phyloP scores from a whole-genome alignment of 2,888 invertebrate species.

The Aleiodes testaceus region DNA sequence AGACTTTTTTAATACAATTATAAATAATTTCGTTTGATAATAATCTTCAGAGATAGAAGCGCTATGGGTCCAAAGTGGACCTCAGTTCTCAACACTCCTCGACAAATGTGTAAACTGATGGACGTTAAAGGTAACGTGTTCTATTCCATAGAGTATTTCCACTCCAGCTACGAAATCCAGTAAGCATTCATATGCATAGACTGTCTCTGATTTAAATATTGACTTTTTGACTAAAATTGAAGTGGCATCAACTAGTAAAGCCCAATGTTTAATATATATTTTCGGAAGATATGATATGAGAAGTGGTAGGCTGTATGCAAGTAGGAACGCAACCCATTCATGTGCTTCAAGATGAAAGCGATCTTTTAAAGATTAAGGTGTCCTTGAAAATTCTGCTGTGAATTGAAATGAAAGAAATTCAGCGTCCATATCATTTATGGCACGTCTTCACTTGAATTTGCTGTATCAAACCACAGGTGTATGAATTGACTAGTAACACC shows the following conservation, averaged over 20 bases:
- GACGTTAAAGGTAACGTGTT: not conserved
- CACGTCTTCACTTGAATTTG: no score
- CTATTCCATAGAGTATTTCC: not conserved
- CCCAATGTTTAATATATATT: no score
- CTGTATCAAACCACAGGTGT: slow-evolving; percentile 37
- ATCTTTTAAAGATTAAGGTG: slow-evolving; percentile 37
- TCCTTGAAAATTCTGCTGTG: slow-evolving; percentile 37
- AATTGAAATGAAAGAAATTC: no score
- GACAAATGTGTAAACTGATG: not conserved
- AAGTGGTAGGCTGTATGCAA: slow-evolving; percentile 31
- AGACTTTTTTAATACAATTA: no score
- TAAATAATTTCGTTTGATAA: not conserved
- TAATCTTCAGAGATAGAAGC: not conserved
- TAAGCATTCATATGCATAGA: not conserved
- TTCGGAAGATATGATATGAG: not conserved
- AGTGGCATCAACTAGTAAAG: not conserved
- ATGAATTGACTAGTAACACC: slow-evolving; percentile 46
- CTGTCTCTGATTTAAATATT: not conserved
- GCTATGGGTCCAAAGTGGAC: not conserved
- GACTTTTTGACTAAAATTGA: not conserved
- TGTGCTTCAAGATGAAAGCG: slow-evolving; percentile 40
- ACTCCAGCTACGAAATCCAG: not conserved
- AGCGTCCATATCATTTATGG: not conserved
- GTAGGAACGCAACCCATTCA: slow-evolving; percentile 48
- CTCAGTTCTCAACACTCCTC: not conserved